Conservation (phyloP, 2,797 vertebrate species). For the Peromyscus attwateri region DNA sequence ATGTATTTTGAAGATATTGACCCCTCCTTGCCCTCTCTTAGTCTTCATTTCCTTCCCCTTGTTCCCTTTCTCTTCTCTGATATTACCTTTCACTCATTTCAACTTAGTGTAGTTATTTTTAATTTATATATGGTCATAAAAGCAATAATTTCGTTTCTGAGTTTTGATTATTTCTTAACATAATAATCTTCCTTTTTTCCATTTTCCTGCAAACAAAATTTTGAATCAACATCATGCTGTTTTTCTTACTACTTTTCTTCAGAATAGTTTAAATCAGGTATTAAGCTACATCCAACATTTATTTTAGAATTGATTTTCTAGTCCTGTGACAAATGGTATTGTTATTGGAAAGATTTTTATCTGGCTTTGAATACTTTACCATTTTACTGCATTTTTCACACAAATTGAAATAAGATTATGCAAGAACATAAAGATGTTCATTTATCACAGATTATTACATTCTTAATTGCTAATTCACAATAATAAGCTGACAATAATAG, state of each 20-base stretch:
- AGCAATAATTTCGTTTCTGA: not conserved
- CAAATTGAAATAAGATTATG: constrained; percentile 29
- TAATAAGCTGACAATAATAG: not conserved
- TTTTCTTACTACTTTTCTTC: not conserved
- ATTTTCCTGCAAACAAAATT: not conserved
- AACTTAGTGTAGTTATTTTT: not conserved
- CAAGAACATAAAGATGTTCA: not conserved
- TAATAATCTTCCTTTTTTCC: not conserved
- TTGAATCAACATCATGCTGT: not conserved
- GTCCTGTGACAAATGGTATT: not conserved
- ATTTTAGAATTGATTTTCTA: not conserved
- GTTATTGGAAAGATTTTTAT: not conserved
- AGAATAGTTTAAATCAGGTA: not conserved
- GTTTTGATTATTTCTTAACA: not conserved
- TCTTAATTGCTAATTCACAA: constrained; percentile 1
- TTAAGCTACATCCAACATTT: not conserved
- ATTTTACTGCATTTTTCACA: constrained; percentile 2
- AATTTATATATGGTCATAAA: not conserved
- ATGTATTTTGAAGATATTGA: not conserved
- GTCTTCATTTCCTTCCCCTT: not conserved
- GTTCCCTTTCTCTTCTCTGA: not conserved
- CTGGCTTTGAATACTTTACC: not conserved
- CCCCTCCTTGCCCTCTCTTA: no score
- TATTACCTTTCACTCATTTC: not conserved
- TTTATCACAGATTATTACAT: not conserved